Percentiles rank a stretch among this genome's conserved stretches.
Conservation (phyloP, 2,113 vertebrate species). For the Mustelus asterias region DNA sequence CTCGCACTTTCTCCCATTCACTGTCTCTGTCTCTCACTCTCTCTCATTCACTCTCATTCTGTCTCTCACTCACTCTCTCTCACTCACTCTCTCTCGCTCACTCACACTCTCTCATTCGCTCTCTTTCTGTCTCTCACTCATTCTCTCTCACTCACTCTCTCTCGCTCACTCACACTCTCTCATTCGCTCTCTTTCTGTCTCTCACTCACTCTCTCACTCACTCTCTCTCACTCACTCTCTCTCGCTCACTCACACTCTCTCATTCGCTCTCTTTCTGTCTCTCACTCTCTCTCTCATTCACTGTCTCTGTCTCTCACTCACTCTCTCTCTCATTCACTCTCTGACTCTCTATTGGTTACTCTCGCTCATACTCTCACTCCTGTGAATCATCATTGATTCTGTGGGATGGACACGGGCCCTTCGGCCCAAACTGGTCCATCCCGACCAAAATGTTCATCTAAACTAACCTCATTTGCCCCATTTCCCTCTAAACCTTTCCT, state of each 20-base stretch:
- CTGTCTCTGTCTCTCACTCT: background rate
- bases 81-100: too few species aligned
- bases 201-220: background rate
- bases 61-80: too few species aligned
- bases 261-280: background rate
- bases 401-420: too few species aligned
- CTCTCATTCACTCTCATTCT: too few species aligned
- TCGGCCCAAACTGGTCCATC: too few species aligned
- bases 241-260: background rate
- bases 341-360: too few species aligned
- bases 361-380: too few species aligned
- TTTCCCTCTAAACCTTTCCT: too few species aligned
- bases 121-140: background rate
- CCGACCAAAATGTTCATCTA: too few species aligned
- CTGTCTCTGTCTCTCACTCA: background rate
- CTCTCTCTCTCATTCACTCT: too few species aligned
- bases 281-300: background rate
- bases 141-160: background rate
- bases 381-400: too few species aligned
- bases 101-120: background rate
- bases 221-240: background rate
- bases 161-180: background rate
- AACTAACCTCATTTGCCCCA: too few species aligned
- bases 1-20: background rate
- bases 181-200: background rate